Conservation (phyloP, 2,797 vertebrate species). For the Scomberomorus guttatus region DNA sequence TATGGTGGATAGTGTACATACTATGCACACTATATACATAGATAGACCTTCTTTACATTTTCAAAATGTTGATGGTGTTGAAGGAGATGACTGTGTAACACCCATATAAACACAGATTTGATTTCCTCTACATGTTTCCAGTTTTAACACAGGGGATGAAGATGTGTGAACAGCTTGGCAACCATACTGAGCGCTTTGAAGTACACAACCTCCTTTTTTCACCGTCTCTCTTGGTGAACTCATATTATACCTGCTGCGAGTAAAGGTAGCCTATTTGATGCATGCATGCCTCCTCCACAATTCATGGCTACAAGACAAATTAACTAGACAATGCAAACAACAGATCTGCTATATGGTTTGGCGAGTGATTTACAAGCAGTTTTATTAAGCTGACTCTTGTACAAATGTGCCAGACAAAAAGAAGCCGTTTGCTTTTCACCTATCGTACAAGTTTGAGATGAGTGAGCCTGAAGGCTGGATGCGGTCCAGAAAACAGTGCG, state of each 20-base stretch:
- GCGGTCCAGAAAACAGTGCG: slow-evolving; percentile 76
- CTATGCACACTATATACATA: neutral
- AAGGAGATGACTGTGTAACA: slow-evolving; percentile 39
- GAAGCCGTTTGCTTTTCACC: slow-evolving; percentile 68
- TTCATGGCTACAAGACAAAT: slow-evolving; percentile 49
- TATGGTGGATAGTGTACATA: neutral
- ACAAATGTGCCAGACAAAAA: slow-evolving; percentile 56
- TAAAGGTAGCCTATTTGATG: slow-evolving; percentile 66
- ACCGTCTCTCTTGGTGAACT: slow-evolving; percentile 68
- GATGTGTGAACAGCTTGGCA: slow-evolving; percentile 79
- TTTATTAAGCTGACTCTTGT: slow-evolving; percentile 47
- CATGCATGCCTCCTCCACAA: slow-evolving; percentile 38
- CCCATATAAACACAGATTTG: slow-evolving; percentile 55
- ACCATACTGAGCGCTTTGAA: slow-evolving; percentile 78
- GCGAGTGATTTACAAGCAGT: slow-evolving; percentile 37
- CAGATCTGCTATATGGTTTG: slow-evolving; percentile 51
- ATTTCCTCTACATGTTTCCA: slow-evolving; percentile 69
- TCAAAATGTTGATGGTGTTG: slow-evolving; percentile 14
- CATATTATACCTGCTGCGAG: slow-evolving; percentile 67
- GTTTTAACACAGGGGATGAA: slow-evolving; percentile 69
- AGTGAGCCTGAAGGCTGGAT: slow-evolving; percentile 74
- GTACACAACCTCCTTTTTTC: slow-evolving; percentile 70
- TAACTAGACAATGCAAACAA: slow-evolving; percentile 53
- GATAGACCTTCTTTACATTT: neutral
- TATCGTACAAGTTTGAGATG: slow-evolving; percentile 74